These are phyloP conservation scores for Caenorhabditis tropicalis DNA, from an alignment of 1,140 invertebrate genomes.

Conservation along the genomic window DNA sequence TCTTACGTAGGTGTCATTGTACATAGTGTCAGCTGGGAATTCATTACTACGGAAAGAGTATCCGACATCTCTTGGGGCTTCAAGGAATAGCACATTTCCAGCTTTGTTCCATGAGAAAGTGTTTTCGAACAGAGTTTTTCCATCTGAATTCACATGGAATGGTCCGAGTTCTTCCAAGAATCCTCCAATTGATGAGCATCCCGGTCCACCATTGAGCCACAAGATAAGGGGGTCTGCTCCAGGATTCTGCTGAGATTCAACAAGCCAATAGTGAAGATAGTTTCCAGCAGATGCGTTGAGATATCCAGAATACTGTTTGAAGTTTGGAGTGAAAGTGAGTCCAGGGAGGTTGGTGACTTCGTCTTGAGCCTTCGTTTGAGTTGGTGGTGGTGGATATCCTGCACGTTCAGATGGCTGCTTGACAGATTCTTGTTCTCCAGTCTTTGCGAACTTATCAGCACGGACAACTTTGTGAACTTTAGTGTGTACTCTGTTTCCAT, in stretches of 20 bases:
- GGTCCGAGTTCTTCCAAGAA: conserved; percentile 75
- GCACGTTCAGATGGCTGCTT: not conserved
- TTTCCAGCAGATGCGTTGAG: conserved; percentile 53
- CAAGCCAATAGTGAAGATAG: conserved; percentile 61
- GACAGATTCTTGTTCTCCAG: not conserved
- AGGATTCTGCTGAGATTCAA: conserved; percentile 56
- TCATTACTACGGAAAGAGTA: conserved; percentile 73
- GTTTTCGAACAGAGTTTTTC: conserved; percentile 72
- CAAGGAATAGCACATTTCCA: conserved; percentile 78
- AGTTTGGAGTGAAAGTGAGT: conserved; percentile 52
- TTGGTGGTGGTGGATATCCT: not conserved
- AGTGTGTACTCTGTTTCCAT: conserved; percentile 16
- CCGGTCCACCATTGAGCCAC: conserved; percentile 75
- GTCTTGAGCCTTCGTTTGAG: conserved; percentile 47
- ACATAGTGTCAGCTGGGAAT: conserved; percentile 72
- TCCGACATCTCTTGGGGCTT: conserved; percentile 75
- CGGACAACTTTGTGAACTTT: not conserved
- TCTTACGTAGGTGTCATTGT: conserved; percentile 70
- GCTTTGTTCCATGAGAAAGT: conserved; percentile 74
- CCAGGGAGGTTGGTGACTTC: conserved; percentile 56
- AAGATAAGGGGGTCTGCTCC: conserved; percentile 57
- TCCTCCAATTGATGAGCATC: conserved; percentile 75
- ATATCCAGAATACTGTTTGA: conserved; percentile 62
- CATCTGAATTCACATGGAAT: conserved; percentile 70
- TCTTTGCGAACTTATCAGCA: not conserved